phyloP scores from a whole-genome alignment of 2,888 invertebrate genomes.

The Branchellion lobata region DNA sequence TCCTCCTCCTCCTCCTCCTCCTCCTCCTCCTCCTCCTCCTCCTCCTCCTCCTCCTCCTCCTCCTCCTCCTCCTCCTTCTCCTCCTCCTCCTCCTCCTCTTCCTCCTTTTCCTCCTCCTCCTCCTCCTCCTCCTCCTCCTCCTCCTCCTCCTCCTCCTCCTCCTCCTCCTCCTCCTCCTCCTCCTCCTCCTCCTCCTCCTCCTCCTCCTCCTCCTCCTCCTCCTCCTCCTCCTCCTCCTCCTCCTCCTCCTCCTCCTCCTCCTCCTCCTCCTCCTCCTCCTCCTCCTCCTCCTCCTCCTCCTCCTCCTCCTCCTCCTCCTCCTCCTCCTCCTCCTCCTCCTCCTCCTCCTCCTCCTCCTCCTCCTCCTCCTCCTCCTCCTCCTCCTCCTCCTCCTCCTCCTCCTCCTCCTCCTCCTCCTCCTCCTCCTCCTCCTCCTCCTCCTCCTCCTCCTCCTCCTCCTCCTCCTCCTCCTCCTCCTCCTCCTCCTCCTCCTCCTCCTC shows the following conservation, averaged over 20 bases:
- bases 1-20: neutral
- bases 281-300: constrained; percentile 10
- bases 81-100: constrained; percentile 4
- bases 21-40: constrained; percentile 8
- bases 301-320: neutral
- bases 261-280: too few species aligned
- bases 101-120: neutral
- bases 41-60: neutral
- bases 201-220: neutral
- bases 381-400: constrained; percentile 31
- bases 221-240: neutral
- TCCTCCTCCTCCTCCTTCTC: constrained; percentile 1
- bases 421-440: constrained; percentile 34
- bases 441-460: constrained; percentile 29
- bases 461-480: constrained; percentile 56
- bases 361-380: constrained; percentile 30
- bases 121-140: neutral
- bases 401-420: constrained; percentile 33
- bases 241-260: neutral
- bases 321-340: constrained; percentile 1
- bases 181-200: neutral
- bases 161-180: neutral
- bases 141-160: neutral
- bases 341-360: constrained; percentile 18
- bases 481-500: constrained; percentile 45